Percentiles rank a stretch among this genome's conserved stretches.
These are phyloP conservation scores for Pedionomus torquatus DNA, from an alignment of 2,113 vertebrate genomes.

Conservation along the genomic window DNA sequence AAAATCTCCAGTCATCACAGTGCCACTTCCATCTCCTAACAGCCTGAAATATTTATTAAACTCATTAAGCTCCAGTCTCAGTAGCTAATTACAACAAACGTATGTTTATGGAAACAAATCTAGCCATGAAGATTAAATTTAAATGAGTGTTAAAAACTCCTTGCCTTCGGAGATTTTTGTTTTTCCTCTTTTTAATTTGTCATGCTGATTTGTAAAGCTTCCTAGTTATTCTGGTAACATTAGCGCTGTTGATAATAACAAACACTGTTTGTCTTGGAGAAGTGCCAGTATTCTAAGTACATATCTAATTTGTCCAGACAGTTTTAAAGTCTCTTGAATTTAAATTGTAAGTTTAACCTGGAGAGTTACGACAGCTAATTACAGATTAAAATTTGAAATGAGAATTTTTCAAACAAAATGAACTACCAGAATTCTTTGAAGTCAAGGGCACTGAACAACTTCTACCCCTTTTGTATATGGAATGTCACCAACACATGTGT, in stretches of 20 bases:
- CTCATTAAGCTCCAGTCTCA: constrained; percentile 45
- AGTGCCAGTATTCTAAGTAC: constrained; percentile 43
- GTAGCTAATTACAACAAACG: constrained; percentile 66
- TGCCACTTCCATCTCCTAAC: constrained; percentile 35
- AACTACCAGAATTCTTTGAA: neutral
- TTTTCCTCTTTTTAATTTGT: constrained; percentile 66
- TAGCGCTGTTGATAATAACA: constrained; percentile 62
- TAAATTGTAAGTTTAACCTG: constrained; percentile 47
- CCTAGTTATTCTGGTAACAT: constrained; percentile 51
- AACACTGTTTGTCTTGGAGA: constrained; percentile 56
- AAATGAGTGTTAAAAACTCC: constrained; percentile 48
- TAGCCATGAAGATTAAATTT: constrained; percentile 55
- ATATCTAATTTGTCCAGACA: constrained; percentile 60
- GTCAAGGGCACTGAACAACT: neutral
- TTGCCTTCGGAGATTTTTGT: constrained; percentile 41
- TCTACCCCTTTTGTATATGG: neutral
- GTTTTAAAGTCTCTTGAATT: constrained; percentile 53
- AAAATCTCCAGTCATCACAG: constrained; percentile 17
- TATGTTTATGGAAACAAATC: constrained; percentile 58
- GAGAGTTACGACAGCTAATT: constrained; percentile 29
- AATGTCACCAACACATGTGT: neutral
- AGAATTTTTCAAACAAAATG: neutral
- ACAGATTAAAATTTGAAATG: constrained; percentile 9
- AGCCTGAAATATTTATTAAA: constrained; percentile 61
- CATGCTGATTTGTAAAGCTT: constrained; percentile 61